Percentiles rank a stretch among this genome's conserved stretches.
Evolutionary conservation across 2,113 vertebrate species (phyloP).

Genomic region (Ramphastos sulfuratus): DNA sequence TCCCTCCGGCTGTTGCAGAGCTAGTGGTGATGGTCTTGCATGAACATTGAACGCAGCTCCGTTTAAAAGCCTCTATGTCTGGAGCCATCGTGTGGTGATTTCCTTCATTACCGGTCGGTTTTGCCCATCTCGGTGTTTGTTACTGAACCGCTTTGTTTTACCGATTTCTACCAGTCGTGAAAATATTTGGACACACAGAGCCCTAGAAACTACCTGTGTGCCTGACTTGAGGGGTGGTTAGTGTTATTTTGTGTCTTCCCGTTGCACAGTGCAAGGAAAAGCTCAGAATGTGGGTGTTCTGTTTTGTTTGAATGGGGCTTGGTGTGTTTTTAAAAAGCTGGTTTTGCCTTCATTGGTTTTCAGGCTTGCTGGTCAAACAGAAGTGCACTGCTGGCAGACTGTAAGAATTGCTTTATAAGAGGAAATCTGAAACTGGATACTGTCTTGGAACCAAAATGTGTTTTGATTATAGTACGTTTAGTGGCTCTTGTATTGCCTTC

Average conservation of each 20-base stretch:
- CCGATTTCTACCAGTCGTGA: neutral
- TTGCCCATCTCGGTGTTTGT: accelerated
- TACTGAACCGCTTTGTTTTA: neutral
- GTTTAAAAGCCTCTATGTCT: neutral
- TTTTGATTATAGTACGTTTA: neutral
- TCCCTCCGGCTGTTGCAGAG: neutral
- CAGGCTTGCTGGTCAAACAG: neutral
- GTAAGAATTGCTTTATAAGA: neutral
- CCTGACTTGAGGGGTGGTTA: neutral
- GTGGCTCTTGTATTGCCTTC: neutral
- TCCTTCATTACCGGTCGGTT: neutral
- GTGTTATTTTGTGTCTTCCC: neutral
- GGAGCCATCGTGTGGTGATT: neutral
- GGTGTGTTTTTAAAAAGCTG: neutral
- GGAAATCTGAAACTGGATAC: neutral
- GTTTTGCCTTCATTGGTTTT: neutral
- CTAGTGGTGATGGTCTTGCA: neutral
- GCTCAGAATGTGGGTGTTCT: neutral
- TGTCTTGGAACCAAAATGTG: neutral
- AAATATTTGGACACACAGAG: neutral
- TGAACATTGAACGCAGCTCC: neutral
- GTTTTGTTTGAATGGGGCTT: neutral
- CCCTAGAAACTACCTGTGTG: neutral
- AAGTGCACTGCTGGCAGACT: neutral
- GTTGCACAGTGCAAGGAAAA: neutral